These are phyloP conservation scores for Agrochola lota DNA, from an alignment of 2,888 invertebrate genomes.

Conservation along the genomic window DNA sequence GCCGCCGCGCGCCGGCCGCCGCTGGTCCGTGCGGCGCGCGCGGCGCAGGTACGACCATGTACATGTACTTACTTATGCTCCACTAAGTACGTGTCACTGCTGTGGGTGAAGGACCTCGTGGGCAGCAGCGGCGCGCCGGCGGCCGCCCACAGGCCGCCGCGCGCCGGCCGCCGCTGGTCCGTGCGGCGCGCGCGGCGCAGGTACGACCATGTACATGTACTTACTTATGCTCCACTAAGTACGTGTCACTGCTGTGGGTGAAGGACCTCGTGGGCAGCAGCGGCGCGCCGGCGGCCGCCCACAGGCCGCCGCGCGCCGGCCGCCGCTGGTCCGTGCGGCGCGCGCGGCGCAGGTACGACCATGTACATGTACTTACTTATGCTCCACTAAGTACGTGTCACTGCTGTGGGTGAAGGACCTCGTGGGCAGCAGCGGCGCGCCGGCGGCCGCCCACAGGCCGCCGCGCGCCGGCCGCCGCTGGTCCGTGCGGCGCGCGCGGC, in stretches of 20 bases:
- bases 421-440: constrained; percentile 67
- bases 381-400: constrained; percentile 96
- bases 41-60: constrained; percentile 75
- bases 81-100: constrained; percentile 96
- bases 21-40: constrained; percentile 87
- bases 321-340: constrained; percentile 87
- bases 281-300: constrained; percentile 47
- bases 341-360: constrained; percentile 78
- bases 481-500: constrained; percentile 85
- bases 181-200: constrained; percentile 84
- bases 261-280: constrained; percentile 84
- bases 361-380: not conserved
- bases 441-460: constrained; percentile 64
- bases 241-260: constrained; percentile 95
- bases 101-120: constrained; percentile 92
- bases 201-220: constrained; percentile 43
- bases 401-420: constrained; percentile 93
- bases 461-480: constrained; percentile 80
- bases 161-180: constrained; percentile 84
- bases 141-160: constrained; percentile 66
- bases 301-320: constrained; percentile 73
- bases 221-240: constrained; percentile 92
- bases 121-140: constrained; percentile 62
- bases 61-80: not conserved
- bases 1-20: constrained; percentile 75